Conservation (phyloP, 2,797 vertebrate genomes). For the Bufotes viridis region DNA sequence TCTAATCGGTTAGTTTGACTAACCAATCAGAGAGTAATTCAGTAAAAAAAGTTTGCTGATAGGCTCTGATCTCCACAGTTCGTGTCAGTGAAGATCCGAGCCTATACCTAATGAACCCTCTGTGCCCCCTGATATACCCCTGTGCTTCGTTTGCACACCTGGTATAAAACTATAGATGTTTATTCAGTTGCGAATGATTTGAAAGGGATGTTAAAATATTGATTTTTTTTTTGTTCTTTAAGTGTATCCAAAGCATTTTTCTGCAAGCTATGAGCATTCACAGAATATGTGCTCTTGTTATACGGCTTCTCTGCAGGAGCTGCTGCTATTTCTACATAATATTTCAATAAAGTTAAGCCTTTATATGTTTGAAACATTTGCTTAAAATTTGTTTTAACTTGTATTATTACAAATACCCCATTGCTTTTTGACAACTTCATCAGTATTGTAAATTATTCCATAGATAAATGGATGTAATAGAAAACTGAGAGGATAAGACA, state of each 20-base stretch:
- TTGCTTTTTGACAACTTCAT: conserved; percentile 34
- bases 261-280: background rate
- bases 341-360: background rate
- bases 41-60: too few relatives aligned
- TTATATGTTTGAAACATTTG: background rate
- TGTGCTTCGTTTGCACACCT: background rate
- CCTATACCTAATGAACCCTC: too few relatives aligned
- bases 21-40: too few relatives aligned
- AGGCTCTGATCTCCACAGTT: too few relatives aligned
- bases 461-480: conserved; percentile 30
- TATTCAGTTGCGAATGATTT: background rate
- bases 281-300: background rate
- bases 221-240: background rate
- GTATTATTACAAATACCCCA: conserved; percentile 5
- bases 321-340: background rate
- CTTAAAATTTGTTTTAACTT: conserved; percentile 7
- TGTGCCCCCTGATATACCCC: too few relatives aligned
- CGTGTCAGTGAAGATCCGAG: too few relatives aligned
- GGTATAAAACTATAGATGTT: background rate
- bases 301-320: background rate
- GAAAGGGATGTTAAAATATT: background rate
- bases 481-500: conserved; percentile 26
- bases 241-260: background rate
- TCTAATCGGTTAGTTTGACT: too few relatives aligned
- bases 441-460: conserved; percentile 20